Evolutionary conservation across 2,113 vertebrate genomes (phyloP), one percentile per base, ranked within the genome.

Genomic region (Hydrolagus affinis): DNA sequence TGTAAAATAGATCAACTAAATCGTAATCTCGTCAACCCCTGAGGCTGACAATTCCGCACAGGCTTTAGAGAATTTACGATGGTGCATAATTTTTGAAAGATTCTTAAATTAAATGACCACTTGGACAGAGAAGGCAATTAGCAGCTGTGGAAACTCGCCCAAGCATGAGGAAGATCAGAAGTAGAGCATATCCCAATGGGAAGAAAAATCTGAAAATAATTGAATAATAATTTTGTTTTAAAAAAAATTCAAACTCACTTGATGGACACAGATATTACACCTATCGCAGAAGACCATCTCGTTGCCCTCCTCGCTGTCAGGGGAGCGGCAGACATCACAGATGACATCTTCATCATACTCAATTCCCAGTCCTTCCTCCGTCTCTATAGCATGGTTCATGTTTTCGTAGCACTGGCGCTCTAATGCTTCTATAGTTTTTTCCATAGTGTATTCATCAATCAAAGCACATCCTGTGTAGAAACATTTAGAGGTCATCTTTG

Each of bases 271-370:
- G 90, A 99, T 94, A 92, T 99, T 99, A 92, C 98, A 99, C 90
- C 97, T 96, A 92, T 99, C 98, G 89, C 98, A 99, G 90, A 99
- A 99, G 85, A 99, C 98, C 98, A 99, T 99, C 90, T 99, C 98
- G 85, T 99, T 99, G 2, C 97, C 98, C 87, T 99, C 97, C 86
- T 99, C 98, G 19, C 97, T 98, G 91, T 99, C 97, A 0, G 98
- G 98, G 72, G 98, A 99, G 72, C 95, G 95, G 88, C 98, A 99
- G 86, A 99, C 97, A n/a, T 99, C 98, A 87, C 98, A 99, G 89
- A 99, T 96, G 76, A 99, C 98, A 0, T 99, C 96, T 91, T 99
- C 98, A 74, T 99, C 98, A 3, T 99, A 99, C 73, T 99, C 98
- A 1, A 99, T 99, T 17, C 98, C 98, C 90, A 99, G 86, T 0